These are phyloP conservation scores for Willisornis vidua DNA, from an alignment of 2,113 vertebrate genomes.

Conservation along the genomic window DNA sequence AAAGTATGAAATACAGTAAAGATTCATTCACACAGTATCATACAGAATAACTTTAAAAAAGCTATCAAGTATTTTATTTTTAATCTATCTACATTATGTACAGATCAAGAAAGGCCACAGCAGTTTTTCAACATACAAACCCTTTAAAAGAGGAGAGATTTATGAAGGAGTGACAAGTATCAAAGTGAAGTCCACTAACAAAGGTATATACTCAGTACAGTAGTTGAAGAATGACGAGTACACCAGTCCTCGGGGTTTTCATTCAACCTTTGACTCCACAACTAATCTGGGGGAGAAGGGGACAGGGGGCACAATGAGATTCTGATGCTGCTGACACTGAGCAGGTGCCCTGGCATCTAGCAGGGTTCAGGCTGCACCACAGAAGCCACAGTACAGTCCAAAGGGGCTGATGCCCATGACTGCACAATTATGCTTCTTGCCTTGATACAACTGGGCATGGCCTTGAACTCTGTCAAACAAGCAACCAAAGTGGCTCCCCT, in stretches of 20 bases:
- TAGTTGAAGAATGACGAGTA: constrained; percentile 1
- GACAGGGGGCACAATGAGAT: neutral
- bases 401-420: fast-evolving
- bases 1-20: neutral
- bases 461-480: neutral
- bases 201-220: constrained; percentile 68
- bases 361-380: fast-evolving
- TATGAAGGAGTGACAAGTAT: constrained; percentile 75
- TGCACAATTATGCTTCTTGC: neutral
- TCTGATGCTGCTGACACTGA: fast-evolving
- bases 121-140: constrained; percentile 83
- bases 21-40: neutral
- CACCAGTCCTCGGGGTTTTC: neutral
- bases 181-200: constrained; percentile 73
- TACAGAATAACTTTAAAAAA: constrained; percentile 69
- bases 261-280: neutral
- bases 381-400: fast-evolving
- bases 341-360: neutral
- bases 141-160: constrained; percentile 80
- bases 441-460: fast-evolving
- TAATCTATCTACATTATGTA: constrained; percentile 84
- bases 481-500: neutral
- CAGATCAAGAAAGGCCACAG: constrained; percentile 85
- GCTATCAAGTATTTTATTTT: constrained; percentile 81
- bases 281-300: neutral